Percentiles rank a stretch among this genome's conserved stretches.
These are phyloP conservation scores for Hermaeophaga mercurialis DNA, from an alignment of 2,888 invertebrate species.

Conservation along the genomic window DNA sequence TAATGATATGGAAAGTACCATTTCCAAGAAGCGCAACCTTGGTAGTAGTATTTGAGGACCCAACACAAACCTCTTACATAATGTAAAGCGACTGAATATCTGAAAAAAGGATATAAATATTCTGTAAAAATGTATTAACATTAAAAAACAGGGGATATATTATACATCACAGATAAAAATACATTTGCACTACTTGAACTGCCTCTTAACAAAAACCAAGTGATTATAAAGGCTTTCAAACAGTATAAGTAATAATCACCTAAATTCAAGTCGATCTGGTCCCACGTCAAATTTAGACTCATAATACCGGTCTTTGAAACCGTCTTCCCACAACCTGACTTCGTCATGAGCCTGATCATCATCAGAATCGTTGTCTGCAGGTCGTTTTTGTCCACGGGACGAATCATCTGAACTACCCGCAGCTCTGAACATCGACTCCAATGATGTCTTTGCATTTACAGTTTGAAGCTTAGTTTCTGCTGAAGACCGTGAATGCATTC, in stretches of 20 bases:
- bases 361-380: constrained; percentile 60
- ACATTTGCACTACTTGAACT: too few species aligned
- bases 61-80: constrained; percentile 97
- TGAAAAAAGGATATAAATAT: constrained; percentile 50
- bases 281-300: constrained; percentile 90
- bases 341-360: constrained; percentile 85
- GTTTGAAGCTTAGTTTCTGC: constrained; percentile 45
- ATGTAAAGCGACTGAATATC: constrained; percentile 87
- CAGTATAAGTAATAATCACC: too few species aligned
- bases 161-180: too few species aligned
- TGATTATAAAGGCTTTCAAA: too few species aligned
- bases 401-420: constrained; percentile 45
- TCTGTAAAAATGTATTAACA: too few species aligned
- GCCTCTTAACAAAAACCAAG: too few species aligned
- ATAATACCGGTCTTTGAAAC: constrained; percentile 98
- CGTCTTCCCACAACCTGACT: constrained; percentile 93
- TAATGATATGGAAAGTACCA: constrained; percentile 99
- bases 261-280: constrained; percentile 77
- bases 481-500: constrained; percentile 55
- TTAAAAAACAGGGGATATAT: too few species aligned
- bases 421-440: constrained; percentile 61
- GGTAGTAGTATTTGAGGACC: constrained; percentile 98
- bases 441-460: constrained; percentile 43
- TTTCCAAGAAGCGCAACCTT: constrained; percentile 99
- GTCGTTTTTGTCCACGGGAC: constrained; percentile 60